These are phyloP conservation scores for Menura novaehollandiae DNA, from an alignment of 2,113 vertebrate species.

Conservation along the genomic window DNA sequence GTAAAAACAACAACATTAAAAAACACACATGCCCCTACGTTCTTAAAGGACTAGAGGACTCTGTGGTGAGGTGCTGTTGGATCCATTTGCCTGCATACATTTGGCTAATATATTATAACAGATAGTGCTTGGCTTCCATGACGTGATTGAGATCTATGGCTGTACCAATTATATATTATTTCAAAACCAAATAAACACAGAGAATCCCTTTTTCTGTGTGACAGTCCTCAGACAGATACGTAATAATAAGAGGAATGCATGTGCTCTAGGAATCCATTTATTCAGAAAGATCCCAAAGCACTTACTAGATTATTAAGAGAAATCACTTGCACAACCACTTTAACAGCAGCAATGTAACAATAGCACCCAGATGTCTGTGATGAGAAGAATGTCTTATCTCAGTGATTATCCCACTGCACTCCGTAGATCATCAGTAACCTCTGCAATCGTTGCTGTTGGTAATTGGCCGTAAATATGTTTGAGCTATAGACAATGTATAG, in stretches of 20 bases:
- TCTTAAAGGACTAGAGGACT: not conserved
- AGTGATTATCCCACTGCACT: not conserved
- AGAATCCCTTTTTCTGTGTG: conserved; percentile 55
- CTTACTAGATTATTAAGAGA: conserved; percentile 28
- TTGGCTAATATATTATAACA: conserved; percentile 37
- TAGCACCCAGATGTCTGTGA: not conserved
- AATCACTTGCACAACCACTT: conserved; percentile 17
- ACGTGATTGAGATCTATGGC: conserved; percentile 55
- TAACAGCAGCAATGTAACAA: not conserved
- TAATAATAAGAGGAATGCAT: conserved; percentile 13
- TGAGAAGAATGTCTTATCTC: not conserved
- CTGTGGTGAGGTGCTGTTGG: conserved; percentile 16
- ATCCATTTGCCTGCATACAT: conserved; percentile 34
- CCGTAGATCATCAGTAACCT: not conserved
- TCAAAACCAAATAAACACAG: conserved; percentile 61
- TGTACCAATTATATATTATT: conserved; percentile 60
- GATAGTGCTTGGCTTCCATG: not conserved
- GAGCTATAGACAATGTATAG: not conserved
- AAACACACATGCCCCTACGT: accelerated
- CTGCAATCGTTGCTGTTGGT: not conserved
- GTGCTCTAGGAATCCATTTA: conserved; percentile 13
- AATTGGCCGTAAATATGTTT: not conserved
- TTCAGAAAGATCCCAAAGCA: conserved; percentile 22
- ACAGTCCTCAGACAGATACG: conserved; percentile 44
- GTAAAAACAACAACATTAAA: not conserved